phyloP scores from a whole-genome alignment of 2,797 vertebrate genomes.

The Melopsittacus undulatus region DNA sequence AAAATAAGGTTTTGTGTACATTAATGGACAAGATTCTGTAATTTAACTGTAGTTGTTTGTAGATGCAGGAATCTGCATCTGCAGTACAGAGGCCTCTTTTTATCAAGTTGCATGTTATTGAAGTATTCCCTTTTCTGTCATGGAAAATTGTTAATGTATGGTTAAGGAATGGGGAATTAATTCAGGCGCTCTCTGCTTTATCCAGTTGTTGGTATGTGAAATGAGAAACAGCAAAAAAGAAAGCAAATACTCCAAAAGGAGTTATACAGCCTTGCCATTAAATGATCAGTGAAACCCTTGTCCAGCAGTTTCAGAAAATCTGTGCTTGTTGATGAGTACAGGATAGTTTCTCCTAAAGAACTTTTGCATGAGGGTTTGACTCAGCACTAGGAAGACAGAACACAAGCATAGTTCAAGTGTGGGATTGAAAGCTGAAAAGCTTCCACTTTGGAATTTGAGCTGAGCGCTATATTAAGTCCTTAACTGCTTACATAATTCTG shows the following conservation, averaged over 20 bases:
- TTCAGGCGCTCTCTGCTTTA: background rate
- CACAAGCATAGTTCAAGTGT: background rate
- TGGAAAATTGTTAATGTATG: background rate
- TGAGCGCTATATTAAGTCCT: background rate
- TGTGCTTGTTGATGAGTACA: background rate
- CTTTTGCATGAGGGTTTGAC: background rate
- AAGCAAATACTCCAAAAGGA: background rate
- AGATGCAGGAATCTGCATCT: background rate
- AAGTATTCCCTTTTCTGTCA: background rate
- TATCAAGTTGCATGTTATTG: background rate
- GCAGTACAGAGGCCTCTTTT: background rate
- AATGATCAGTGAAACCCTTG: background rate
- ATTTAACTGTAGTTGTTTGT: background rate
- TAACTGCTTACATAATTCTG: background rate
- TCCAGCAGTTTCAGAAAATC: background rate
- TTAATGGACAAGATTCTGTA: background rate
- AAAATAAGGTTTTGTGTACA: background rate
- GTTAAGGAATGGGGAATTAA: background rate
- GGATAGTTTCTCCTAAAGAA: background rate
- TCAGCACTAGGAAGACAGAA: background rate
- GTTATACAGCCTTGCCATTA: background rate
- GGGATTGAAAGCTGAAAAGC: background rate
- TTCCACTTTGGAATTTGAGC: background rate
- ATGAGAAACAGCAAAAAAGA: background rate
- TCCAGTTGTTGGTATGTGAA: background rate